phyloP scores from a whole-genome alignment of 2,113 vertebrate genomes.

The Lophochroa leadbeateri region DNA sequence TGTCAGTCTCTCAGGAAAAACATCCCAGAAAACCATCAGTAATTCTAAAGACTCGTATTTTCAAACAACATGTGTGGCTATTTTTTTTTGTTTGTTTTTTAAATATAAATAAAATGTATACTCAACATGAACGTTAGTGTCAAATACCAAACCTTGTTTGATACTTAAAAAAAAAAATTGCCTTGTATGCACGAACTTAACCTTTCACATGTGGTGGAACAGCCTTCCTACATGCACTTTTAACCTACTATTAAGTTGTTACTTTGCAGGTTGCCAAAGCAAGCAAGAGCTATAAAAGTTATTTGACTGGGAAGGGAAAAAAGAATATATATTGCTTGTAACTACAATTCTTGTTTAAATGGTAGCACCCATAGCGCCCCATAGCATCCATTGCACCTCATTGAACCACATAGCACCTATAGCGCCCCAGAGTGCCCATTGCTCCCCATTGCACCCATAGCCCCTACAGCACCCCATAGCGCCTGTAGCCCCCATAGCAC shows the following conservation, averaged over 20 bases:
- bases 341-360: conserved; percentile 9
- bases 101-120: background rate
- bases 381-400: too few relatives aligned
- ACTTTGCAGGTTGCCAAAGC: background rate
- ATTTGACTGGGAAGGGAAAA: background rate
- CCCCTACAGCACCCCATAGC: too few relatives aligned
- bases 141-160: background rate
- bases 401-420: too few relatives aligned
- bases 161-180: background rate
- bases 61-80: accelerated
- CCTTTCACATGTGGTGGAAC: background rate
- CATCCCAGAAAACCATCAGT: background rate
- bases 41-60: background rate
- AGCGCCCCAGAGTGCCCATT: too few relatives aligned
- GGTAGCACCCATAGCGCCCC: too few relatives aligned
- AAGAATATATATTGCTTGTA: background rate
- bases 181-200: background rate
- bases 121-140: background rate
- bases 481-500: too few relatives aligned
- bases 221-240: background rate
- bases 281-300: background rate
- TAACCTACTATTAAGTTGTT: background rate
- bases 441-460: too few relatives aligned
- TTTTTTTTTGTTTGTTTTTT: background rate
- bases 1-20: background rate